Evolutionary conservation across 2,888 invertebrate species (phyloP), one percentile per base, ranked within the genome.

Genomic region (Eupithecia abbreviata): DNA sequence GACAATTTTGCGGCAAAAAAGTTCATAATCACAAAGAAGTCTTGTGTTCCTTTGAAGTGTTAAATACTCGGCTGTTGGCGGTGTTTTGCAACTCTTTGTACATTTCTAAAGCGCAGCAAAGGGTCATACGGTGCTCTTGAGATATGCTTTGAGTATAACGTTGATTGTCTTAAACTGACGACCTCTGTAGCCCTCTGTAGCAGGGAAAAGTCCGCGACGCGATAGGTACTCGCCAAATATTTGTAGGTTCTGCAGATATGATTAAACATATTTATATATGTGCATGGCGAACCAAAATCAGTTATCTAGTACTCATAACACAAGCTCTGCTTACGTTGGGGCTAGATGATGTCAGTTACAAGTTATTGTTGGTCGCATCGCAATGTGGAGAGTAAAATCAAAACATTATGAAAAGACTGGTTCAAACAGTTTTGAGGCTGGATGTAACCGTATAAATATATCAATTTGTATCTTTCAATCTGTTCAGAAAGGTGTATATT

Each of bases 1-100:
- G 91, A 90, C 88, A 91, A 91, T 90, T 91, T 93, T 89, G 90
- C 85, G 88, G 89, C 84, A 82, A 84, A 90, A 78, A 91, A 89
- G 85, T 83, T 86, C 89, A 88, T 86, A 84, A 87, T 88, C 85
- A 87, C 88, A 91, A 92, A 91, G 89, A 87, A 85, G 83, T 88
- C 81, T 83, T 74, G 81, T 79, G 83, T 79, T 81, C 82, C 88
- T 91, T 92, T 91, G 89, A 89, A 89, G 88, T 89, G 87, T 88
- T 86, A 82, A 86, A 79, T 82, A 84, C 80, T 84, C 76, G 79
- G 82, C 78, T 80, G 82, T n/a, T 84, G 80, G 47, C 66, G 75
- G 71, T 71, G 66, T 62, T 72, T 77, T 76, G 79, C 77, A 77
- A 76, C 74, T 77, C 67, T 43, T 18, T 79, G 79, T 71, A 69